Evolutionary conservation across 2,113 vertebrate species (phyloP), one percentile per base, ranked within the genome.

Genomic region (Abramis brama): DNA sequence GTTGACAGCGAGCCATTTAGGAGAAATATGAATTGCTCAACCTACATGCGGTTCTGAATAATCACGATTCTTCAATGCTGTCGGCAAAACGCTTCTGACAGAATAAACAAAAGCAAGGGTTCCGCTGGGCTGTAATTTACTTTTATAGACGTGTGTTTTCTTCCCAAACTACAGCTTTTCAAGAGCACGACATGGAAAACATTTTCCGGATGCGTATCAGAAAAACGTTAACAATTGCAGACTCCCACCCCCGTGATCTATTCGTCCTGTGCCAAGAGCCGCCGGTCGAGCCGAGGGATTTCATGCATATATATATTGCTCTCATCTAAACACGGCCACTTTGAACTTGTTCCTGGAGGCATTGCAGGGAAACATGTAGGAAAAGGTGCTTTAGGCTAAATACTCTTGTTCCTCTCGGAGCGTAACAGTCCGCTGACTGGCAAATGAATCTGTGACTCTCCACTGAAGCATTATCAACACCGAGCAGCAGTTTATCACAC

Each of bases 401-500:
- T 89, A 87, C 19, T 47, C 27, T 73, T 11, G 64, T 68, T 52
- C 25, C 73, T 62, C 6, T 64, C 39, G 39, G 75, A 88, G 83
- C 76, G 85, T 85, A 86, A 78, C 85, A 82, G 90, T 80, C 83
- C 64, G 50, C 36, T 57, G 86, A 85, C 33, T 88, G 90, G 91
- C 92, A 92, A 92, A 90, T 90, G 86, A 91, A 92, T 91, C 90
- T 91, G 89, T 86, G 71, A 47, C 87, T 92, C 88, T 91, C 89
- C 82, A 89, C 90, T 89, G 89, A 79, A 91, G 90, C 87, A 92
- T 92, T 93, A 92, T 94, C 92, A 88, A 89, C 88, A 84, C 88
- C 86, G 75, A 91, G 76, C 94, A 93, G 92, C 90, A 89, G 85
- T 87, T 85, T 91, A 90, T 87, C 87, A 91, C 91, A 92, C 87